Percentiles rank a stretch among this genome's conserved stretches.
These are phyloP conservation scores for Hydriomena furcata DNA, from an alignment of 2,888 invertebrate species.

Conservation along the genomic window DNA sequence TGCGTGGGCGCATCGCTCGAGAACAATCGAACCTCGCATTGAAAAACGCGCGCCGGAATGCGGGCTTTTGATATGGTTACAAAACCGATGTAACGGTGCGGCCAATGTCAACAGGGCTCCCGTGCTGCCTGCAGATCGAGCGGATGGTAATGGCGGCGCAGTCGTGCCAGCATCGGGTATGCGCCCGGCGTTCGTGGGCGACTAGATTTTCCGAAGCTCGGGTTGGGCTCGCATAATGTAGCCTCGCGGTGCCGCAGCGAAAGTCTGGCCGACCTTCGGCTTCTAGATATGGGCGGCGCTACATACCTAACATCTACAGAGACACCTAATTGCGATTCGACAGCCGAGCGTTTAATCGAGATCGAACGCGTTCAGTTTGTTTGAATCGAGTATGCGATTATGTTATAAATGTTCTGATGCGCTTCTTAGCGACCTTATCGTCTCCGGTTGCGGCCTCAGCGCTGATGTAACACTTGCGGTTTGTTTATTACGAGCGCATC, in stretches of 20 bases:
- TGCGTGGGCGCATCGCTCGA: constrained; percentile 58
- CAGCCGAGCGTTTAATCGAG: constrained; percentile 38
- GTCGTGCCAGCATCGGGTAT: constrained; percentile 53
- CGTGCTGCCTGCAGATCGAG: constrained; percentile 60
- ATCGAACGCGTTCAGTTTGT: constrained; percentile 35
- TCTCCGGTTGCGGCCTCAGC: constrained; percentile 35
- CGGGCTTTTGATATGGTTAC: constrained; percentile 76
- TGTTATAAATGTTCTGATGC: constrained; percentile 38
- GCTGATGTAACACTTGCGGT: constrained; percentile 30
- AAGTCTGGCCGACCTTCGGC: constrained; percentile 79
- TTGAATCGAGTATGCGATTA: constrained; percentile 35
- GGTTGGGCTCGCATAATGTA: constrained; percentile 67
- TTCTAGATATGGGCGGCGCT: constrained; percentile 73
- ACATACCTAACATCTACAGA: constrained; percentile 61
- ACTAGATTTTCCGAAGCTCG: constrained; percentile 70
- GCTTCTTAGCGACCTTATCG: constrained; percentile 37
- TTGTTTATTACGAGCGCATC: constrained; percentile 29
- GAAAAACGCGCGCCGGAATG: constrained; percentile 69
- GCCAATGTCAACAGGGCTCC: constrained; percentile 79
- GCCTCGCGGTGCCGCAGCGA: constrained; percentile 64
- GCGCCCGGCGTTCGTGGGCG: constrained; percentile 65
- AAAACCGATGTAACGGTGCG: constrained; percentile 70
- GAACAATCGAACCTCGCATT: constrained; percentile 72
- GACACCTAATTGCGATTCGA: constrained; percentile 65
- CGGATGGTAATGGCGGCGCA: constrained; percentile 64